These are phyloP conservation scores for Epizoanthus fatuus DNA, from an alignment of 92 coral and sea anemone genomes.

Conservation along the genomic window DNA sequence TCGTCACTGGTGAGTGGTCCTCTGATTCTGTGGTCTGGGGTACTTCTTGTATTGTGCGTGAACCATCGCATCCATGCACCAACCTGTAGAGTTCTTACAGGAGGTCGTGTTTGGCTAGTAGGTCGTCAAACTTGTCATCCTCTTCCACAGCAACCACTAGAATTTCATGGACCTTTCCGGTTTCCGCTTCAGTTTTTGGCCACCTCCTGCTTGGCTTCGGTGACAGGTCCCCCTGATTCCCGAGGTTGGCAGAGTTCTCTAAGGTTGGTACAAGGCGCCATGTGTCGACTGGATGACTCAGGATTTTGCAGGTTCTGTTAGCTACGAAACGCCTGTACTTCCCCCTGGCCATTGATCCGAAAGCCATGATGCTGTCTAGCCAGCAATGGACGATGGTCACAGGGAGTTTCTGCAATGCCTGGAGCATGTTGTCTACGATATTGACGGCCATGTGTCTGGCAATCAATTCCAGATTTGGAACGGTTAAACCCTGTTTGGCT, in stretches of 20 bases:
- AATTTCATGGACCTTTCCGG: not conserved
- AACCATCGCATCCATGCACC: slow-evolving; percentile 1
- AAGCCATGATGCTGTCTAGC: slow-evolving; percentile 40
- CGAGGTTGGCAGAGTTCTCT: no score
- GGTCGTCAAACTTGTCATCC: not conserved
- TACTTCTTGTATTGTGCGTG: not conserved
- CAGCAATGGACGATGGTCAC: slow-evolving; percentile 20
- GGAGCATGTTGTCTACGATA: slow-evolving; percentile 10
- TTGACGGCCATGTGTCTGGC: slow-evolving; percentile 50
- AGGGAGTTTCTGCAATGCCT: slow-evolving; percentile 19
- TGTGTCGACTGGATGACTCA: not conserved
- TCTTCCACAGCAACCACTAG: not conserved
- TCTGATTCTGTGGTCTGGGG: not conserved
- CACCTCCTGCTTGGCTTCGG: no score
- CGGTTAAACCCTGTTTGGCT: slow-evolving; percentile 30
- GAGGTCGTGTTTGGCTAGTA: not conserved
- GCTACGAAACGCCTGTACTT: slow-evolving; percentile 47
- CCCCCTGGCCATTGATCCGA: slow-evolving; percentile 30
- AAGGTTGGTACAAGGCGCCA: slow-evolving; percentile 13
- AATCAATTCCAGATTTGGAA: slow-evolving; percentile 48
- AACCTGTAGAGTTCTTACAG: not conserved
- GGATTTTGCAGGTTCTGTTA: slow-evolving; percentile 29
- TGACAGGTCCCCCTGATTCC: no score
- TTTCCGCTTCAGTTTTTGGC: not conserved
- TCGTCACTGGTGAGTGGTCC: slow-evolving; percentile 6